These are phyloP conservation scores for Remorina albescens DNA, from an alignment of 2,797 vertebrate genomes.

Conservation along the genomic window DNA sequence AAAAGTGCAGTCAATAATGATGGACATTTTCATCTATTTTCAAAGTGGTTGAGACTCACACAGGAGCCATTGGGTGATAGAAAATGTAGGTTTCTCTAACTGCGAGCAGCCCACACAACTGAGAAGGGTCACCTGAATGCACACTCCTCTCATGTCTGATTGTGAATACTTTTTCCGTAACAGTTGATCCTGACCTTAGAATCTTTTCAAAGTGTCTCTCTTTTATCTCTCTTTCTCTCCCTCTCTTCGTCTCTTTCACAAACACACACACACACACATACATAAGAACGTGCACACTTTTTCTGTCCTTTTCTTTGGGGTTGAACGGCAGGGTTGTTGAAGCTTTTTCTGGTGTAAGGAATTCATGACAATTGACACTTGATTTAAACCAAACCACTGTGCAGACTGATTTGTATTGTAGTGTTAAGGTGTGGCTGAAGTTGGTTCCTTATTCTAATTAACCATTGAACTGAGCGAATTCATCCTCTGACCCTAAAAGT, in stretches of 20 bases:
- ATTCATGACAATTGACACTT: no score
- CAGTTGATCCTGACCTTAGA: not conserved
- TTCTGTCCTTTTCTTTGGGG: no score
- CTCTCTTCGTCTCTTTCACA: no score
- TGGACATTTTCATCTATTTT: not conserved
- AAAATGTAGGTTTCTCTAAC: not conserved
- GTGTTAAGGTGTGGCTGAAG: not conserved
- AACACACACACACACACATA: no score
- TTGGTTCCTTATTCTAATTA: not conserved
- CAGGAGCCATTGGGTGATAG: not conserved
- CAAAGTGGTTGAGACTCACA: not conserved
- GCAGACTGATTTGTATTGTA: not conserved
- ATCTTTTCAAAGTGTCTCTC: no score
- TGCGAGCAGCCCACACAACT: not conserved
- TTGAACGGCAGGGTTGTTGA: not conserved
- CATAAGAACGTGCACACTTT: no score
- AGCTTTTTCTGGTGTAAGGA: not conserved
- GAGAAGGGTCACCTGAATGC: conserved; percentile 1
- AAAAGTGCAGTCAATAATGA: not conserved
- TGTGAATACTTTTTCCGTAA: not conserved
- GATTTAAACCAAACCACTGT: conserved; percentile 3
- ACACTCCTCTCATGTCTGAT: not conserved
- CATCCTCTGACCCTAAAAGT: not conserved
- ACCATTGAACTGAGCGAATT: not conserved
- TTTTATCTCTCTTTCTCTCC: no score